Evolutionary conservation across 1,140 invertebrate genomes (phyloP), one percentile per base, ranked within the genome.

Genomic region (Drosophila tani): DNA sequence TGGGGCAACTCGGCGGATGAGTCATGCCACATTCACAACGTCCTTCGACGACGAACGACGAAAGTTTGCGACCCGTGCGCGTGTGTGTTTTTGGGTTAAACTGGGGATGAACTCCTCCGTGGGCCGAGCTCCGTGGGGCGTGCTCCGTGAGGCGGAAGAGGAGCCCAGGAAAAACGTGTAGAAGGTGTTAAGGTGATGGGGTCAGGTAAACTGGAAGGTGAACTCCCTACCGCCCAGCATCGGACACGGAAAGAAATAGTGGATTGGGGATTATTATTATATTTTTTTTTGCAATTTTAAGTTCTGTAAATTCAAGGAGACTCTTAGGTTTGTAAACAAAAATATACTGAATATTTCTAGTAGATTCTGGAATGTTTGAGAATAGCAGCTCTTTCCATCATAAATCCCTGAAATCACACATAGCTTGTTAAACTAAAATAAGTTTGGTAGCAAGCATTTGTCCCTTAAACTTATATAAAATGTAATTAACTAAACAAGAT

Each of bases 31-130:
- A 65, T 50, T 75, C 46, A 65, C 50, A 79, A 79, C 50, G 76
- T 80, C 75, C 75, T 79, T 79, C 75, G 75, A 49, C 49, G 49
- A 56, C 49, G 75, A 66, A 49, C 60, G 50, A 62, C 68, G 35
- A 63, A 19, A 58, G 46, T 45, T 41, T 76, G 32, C 77, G 27
- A 29, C 49, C 53, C 35, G 78, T 69, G 49, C 38, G 57, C 46
- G 60, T 56, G 66, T 38, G 77, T 49, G 73, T 80, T 75, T 74
- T 58, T 59, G 64, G 76, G 65, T 56, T 86, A 85, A 83, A 86
- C 71, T 40, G 79, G 82, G 82, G 82, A 86, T 86, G 82, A 86
- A 86, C 68, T 62, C 27, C 27, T 29, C 27, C 27, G 27, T 29
- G 27, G 27, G 27, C 27, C 27, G 21, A 24, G 21, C 27, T 29